Conservation (phyloP, 2,888 invertebrate genomes). For the Cabera pusaria region DNA sequence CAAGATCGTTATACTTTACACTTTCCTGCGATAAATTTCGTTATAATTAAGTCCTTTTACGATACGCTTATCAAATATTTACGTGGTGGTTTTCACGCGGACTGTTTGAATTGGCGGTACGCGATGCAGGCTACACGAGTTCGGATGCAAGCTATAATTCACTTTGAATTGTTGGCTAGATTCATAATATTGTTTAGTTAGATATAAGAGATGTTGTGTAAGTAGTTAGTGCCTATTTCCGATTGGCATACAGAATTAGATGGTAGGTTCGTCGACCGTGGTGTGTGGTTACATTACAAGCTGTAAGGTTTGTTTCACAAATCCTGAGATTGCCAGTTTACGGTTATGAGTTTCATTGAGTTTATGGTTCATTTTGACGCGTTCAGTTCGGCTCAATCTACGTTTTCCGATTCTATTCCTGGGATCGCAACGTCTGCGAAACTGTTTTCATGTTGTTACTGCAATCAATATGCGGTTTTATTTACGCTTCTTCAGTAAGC, state of each 20-base stretch:
- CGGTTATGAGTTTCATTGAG: slow-evolving; percentile 59
- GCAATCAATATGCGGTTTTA: slow-evolving; percentile 12
- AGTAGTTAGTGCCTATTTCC: slow-evolving; percentile 39
- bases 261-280: slow-evolving; percentile 56
- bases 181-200: no score
- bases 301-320: slow-evolving; percentile 56
- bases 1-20: slow-evolving; percentile 77
- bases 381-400: slow-evolving; percentile 49
- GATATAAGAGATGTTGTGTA: slow-evolving; percentile 20
- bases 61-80: slow-evolving; percentile 47
- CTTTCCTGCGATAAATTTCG: slow-evolving; percentile 64
- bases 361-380: slow-evolving; percentile 59
- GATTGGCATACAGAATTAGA: slow-evolving; percentile 32
- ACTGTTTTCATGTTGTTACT: slow-evolving; percentile 31
- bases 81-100: slow-evolving; percentile 30
- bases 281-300: slow-evolving; percentile 23
- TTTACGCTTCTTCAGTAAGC: slow-evolving; percentile 6
- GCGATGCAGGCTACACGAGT: no score
- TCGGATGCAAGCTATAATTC: no score
- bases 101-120: slow-evolving; percentile 27
- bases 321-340: slow-evolving; percentile 57
- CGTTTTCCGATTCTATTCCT: slow-evolving; percentile 46
- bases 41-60: slow-evolving; percentile 54
- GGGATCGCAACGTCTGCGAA: slow-evolving; percentile 30
- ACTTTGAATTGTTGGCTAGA: no score